phyloP scores from a whole-genome alignment of 2,797 vertebrate species.

The Neosalanx taihuensis region DNA sequence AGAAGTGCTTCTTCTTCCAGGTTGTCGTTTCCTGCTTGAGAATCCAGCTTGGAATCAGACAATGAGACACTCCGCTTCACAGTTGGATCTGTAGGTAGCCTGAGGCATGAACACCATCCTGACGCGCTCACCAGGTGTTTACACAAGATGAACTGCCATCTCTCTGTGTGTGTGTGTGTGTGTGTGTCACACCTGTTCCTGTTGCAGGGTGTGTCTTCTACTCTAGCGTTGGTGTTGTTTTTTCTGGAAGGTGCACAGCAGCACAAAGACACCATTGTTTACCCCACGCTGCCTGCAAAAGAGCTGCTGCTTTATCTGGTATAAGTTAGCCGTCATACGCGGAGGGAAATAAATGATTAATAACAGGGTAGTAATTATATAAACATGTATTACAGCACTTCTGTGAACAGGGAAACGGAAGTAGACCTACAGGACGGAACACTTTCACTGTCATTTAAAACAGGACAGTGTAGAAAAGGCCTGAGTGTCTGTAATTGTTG shows the following conservation, averaged over 20 bases:
- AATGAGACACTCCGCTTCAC: not conserved
- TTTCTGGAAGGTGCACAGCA: not conserved
- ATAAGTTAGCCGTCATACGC: not conserved
- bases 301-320: not conserved
- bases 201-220: not conserved
- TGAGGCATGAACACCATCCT: not conserved
- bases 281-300: not conserved
- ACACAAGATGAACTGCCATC: slow-evolving; percentile 6
- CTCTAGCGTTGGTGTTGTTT: not conserved
- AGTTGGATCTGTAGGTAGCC: too few species aligned
- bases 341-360: not conserved
- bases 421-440: too few species aligned
- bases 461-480: too few species aligned
- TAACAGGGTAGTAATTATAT: too few species aligned
- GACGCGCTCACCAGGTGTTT: slow-evolving; percentile 6
- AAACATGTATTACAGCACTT: too few species aligned
- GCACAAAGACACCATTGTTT: not conserved
- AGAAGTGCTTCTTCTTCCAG: too few species aligned
- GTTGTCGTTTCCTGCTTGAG: not conserved
- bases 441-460: too few species aligned
- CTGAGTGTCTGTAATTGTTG: not conserved
- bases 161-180: slow-evolving; percentile 25
- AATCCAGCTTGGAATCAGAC: not conserved
- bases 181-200: slow-evolving; percentile 4
- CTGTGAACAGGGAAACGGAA: too few species aligned